A percentile compares a stretch with the other conserved stretches of the same genome.
Conservation (phyloP, 2,113 vertebrate genomes). For the Takifugu bimaculatus region DNA sequence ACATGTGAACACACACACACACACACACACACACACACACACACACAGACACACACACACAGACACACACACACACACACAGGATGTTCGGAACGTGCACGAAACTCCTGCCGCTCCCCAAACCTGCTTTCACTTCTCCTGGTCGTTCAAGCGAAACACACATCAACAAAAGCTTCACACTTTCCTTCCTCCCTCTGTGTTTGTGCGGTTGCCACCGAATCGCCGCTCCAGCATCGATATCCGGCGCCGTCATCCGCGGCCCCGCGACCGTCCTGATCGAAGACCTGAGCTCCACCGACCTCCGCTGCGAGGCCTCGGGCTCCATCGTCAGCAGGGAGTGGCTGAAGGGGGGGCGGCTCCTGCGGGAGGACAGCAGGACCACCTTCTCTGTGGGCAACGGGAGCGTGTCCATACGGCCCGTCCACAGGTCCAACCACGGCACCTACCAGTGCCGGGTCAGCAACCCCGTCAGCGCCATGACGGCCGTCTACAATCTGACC, state of each 20-base stretch:
- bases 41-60: no score
- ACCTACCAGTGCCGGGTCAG: constrained; percentile 62
- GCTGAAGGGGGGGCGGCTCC: constrained; percentile 44
- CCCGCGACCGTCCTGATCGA: constrained; percentile 48
- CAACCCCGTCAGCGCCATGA: constrained; percentile 54
- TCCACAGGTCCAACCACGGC: constrained; percentile 43
- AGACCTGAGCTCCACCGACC: constrained; percentile 43
- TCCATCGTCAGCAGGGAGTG: constrained; percentile 48
- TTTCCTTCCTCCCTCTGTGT: not conserved
- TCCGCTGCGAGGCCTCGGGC: constrained; percentile 59
- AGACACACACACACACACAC: no score
- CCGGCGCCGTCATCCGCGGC: constrained; percentile 39
- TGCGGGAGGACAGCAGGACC: constrained; percentile 29
- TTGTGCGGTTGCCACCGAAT: no score
- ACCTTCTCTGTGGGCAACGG: constrained; percentile 51
- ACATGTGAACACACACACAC: no score
- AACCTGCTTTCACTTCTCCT: no score
- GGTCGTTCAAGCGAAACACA: no score
- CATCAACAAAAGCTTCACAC: not conserved
- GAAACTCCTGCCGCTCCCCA: no score
- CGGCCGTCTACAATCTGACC: constrained; percentile 28
- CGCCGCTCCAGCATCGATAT: constrained; percentile 32
- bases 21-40: no score
- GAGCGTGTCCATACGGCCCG: constrained; percentile 38
- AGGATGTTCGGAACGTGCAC: no score